A percentile compares a stretch with the other conserved stretches of the same genome.
Evolutionary conservation across 2,888 invertebrate genomes (phyloP).

Genomic region (Diploptera punctata): DNA sequence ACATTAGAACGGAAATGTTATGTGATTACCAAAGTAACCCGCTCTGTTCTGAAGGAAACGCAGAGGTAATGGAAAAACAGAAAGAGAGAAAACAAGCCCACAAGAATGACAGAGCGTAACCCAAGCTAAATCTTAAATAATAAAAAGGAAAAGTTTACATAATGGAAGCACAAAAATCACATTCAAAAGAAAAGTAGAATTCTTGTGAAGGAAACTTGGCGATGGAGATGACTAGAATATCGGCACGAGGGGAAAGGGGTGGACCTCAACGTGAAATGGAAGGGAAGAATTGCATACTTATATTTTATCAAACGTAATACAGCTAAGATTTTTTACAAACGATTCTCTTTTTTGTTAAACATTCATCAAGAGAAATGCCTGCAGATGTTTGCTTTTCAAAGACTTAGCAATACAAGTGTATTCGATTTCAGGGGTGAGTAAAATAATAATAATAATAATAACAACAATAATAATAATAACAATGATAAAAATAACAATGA

Average conservation of each 20-base stretch:
- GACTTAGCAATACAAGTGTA: neutral
- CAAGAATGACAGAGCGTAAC: neutral
- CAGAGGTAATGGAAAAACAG: constrained; percentile 25
- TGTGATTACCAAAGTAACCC: constrained; percentile 29
- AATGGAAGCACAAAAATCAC: constrained; percentile 11
- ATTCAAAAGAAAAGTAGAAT: constrained; percentile 2
- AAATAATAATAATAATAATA: too few species aligned
- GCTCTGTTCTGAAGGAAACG: constrained; percentile 4
- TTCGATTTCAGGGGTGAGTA: too few species aligned
- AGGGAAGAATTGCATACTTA: neutral
- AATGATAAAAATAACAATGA: too few species aligned
- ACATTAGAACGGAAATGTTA: constrained; percentile 30
- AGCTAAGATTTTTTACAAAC: neutral
- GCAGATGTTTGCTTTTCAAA: neutral
- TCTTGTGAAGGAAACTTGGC: neutral
- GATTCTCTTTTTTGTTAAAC: neutral
- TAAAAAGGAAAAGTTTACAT: constrained; percentile 7
- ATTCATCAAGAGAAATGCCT: neutral
- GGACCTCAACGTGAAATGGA: neutral
- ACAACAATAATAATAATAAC: too few species aligned
- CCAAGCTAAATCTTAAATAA: constrained; percentile 4
- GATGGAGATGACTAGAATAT: neutral
- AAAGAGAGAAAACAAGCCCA: neutral
- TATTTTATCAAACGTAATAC: neutral
- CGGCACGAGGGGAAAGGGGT: neutral